phyloP scores from a whole-genome alignment of 2,888 invertebrate species.

The Chrysina gloriosa region DNA sequence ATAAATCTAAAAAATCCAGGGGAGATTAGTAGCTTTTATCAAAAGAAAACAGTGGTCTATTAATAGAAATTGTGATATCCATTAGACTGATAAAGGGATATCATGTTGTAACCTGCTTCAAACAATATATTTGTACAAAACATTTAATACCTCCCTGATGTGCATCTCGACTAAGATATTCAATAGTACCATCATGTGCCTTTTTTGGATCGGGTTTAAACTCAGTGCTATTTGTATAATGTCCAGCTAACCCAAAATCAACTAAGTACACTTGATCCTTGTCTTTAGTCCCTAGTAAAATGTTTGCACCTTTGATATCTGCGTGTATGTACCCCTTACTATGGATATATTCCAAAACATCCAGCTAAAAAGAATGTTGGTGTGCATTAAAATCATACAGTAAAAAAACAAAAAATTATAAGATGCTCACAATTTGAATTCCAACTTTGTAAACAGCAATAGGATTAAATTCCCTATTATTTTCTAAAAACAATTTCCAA shows the following conservation, averaged over 20 bases:
- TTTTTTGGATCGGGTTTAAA: constrained; percentile 90
- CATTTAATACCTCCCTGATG: constrained; percentile 81
- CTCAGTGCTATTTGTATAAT: constrained; percentile 76
- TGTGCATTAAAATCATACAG: constrained; percentile 1
- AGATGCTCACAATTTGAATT: constrained; percentile 80
- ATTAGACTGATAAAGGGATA: too few relatives aligned
- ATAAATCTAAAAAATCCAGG: too few relatives aligned
- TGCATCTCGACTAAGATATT: constrained; percentile 96
- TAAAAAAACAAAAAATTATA: constrained; percentile 16
- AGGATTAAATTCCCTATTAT: constrained; percentile 75
- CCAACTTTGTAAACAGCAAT: constrained; percentile 83
- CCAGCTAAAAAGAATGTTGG: constrained; percentile 71
- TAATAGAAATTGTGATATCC: too few relatives aligned
- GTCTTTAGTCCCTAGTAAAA: constrained; percentile 79
- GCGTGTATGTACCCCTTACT: constrained; percentile 91
- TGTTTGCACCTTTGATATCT: constrained; percentile 96
- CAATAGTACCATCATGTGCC: constrained; percentile 97
- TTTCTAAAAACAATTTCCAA: constrained; percentile 79
- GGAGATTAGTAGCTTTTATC: too few relatives aligned
- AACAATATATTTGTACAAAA: background rate
- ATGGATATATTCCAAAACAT: constrained; percentile 94
- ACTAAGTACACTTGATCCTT: constrained; percentile 85
- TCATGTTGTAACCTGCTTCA: too few relatives aligned
- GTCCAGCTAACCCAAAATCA: constrained; percentile 92
- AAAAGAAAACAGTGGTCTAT: too few relatives aligned